These are phyloP conservation scores for Cephus cinctus DNA, from an alignment of 1,140 invertebrate genomes.

Conservation along the genomic window DNA sequence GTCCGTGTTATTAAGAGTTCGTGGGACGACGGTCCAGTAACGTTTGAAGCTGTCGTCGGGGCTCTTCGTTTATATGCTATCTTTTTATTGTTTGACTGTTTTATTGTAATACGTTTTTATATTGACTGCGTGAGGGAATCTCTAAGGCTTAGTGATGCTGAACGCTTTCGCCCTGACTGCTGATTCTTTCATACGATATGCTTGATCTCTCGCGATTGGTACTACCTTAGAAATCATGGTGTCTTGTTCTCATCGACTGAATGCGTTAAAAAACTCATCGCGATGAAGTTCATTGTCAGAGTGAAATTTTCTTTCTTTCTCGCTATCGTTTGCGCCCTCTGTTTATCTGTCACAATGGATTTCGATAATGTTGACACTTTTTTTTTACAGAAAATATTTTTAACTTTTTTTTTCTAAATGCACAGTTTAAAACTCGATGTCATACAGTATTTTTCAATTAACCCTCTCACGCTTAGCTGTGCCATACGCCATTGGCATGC, in stretches of 20 bases:
- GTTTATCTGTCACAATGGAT: no score
- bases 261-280: background rate
- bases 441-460: no score
- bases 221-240: background rate
- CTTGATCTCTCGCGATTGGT: background rate
- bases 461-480: no score
- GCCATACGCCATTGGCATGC: no score
- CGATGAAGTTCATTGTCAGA: background rate
- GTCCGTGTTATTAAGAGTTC: background rate
- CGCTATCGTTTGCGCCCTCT: background rate
- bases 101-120: background rate
- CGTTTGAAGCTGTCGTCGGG: constrained; percentile 22
- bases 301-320: background rate
- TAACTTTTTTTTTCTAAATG: no score
- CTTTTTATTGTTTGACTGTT: constrained; percentile 20
- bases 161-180: constrained; percentile 12
- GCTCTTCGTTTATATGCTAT: constrained; percentile 25
- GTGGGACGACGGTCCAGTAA: constrained; percentile 8
- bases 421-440: no score
- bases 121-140: background rate
- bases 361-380: no score
- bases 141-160: constrained; percentile 22
- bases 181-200: constrained; percentile 1
- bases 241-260: no score
- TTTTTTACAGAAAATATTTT: no score